phyloP scores from a whole-genome alignment of 2,888 invertebrate genomes.

The Macaria notata region DNA sequence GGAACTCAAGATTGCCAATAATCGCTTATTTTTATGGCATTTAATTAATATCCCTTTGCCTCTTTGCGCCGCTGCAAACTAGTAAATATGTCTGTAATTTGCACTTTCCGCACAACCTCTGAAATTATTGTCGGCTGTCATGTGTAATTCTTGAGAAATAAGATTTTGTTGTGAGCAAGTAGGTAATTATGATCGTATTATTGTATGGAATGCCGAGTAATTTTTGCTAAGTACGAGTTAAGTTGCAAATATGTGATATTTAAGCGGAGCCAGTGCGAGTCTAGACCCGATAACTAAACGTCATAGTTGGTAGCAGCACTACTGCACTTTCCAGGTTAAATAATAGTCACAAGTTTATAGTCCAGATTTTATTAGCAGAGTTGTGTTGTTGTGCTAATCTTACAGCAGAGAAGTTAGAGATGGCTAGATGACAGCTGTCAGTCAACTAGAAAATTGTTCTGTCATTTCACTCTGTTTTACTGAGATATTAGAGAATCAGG shows the following conservation, averaged over 20 bases:
- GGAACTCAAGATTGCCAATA: constrained; percentile 6
- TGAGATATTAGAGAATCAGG: too few relatives aligned
- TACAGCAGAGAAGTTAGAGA: too few relatives aligned
- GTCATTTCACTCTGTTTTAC: too few relatives aligned
- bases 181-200: constrained; percentile 25
- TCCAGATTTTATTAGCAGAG: too few relatives aligned
- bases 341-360: too few relatives aligned
- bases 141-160: constrained; percentile 23
- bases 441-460: too few relatives aligned
- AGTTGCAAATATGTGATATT: constrained; percentile 3
- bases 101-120: constrained; percentile 5
- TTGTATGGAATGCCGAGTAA: constrained; percentile 14
- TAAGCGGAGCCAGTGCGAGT: not conserved
- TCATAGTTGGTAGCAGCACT: too few relatives aligned
- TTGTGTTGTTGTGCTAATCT: too few relatives aligned
- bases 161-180: constrained; percentile 18
- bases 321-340: too few relatives aligned
- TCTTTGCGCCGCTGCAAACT: constrained; percentile 11
- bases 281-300: too few relatives aligned
- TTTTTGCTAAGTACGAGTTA: constrained; percentile 12
- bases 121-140: constrained; percentile 16
- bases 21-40: constrained; percentile 4
- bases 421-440: too few relatives aligned
- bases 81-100: constrained; percentile 13
- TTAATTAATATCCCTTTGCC: constrained; percentile 14